Conservation (phyloP, 23 tunicate species). For the Ciona savignyi region DNA sequence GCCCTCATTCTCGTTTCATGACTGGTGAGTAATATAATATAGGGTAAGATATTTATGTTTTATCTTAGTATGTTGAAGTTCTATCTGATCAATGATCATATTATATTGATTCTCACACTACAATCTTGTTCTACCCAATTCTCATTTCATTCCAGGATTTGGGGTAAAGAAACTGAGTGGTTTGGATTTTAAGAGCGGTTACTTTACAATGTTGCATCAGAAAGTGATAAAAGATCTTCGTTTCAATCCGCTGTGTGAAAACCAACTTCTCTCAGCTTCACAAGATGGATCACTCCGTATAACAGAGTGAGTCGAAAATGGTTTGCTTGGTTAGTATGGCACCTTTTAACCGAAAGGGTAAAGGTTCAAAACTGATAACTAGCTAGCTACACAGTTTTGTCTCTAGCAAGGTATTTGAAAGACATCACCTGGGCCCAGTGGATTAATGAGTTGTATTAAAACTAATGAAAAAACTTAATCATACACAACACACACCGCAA, state of each 20-base stretch:
- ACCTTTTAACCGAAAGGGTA: too few species aligned
- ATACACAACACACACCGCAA: too few species aligned
- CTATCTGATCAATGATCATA: not conserved
- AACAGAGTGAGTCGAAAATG: slow-evolving; percentile 64
- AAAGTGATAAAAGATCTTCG: slow-evolving; percentile 62
- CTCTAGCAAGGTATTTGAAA: too few species aligned
- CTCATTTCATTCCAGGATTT: slow-evolving; percentile 40
- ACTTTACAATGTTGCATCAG: slow-evolving; percentile 50
- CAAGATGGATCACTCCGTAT: slow-evolving; percentile 57
- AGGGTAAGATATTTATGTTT: not conserved
- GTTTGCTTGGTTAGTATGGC: too few species aligned
- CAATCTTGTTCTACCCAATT: too few species aligned
- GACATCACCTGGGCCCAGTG: too few species aligned
- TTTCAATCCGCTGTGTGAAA: slow-evolving; percentile 28
- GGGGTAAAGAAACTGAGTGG: slow-evolving; percentile 78
- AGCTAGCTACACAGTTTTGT: too few species aligned
- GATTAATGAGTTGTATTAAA: too few species aligned
- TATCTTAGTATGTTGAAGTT: not conserved
- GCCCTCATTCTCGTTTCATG: slow-evolving; percentile 76
- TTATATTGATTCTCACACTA: too few species aligned
- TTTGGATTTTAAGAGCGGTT: slow-evolving; percentile 44
- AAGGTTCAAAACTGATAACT: too few species aligned
- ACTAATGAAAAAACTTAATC: too few species aligned
- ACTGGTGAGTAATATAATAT: slow-evolving; percentile 14
- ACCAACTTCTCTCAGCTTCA: slow-evolving; percentile 57